Base-by-base conservation (phyloP, 2,888 invertebrate genomes). In the Leucoma salicis region DNA sequence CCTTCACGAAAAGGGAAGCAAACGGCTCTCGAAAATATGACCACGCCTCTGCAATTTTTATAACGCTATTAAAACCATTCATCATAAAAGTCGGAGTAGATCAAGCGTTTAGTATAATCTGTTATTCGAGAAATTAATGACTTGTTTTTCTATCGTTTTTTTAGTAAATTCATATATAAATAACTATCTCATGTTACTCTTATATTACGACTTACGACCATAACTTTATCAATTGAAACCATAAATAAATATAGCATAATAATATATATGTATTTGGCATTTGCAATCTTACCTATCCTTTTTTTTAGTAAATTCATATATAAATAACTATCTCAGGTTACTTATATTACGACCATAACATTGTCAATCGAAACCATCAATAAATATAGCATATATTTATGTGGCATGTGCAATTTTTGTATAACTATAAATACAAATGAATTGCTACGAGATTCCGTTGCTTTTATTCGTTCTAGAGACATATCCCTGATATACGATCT, bases 51-150 rank as follows among this genome's bases (percentile, higher is more conserved):
- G 35, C 44, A 48, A 48, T 59, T 43, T 46, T 35, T 39, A 38
- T 49, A 54, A 51, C 58, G 42, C 47, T 63, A 46, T 53, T 53
- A 48, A 45, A 45, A 46, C 42, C 57, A 56, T 63, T 45, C 38
- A 56, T 60, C 53, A 60, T 59, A 48, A 52, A 63, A 50, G 50
- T 59, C 42, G 18, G 40, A 32, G 46, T 31, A 33, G 42, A 45
- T 46, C 35, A 42, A n/a, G n/a, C n/a, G n/a, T n/a, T n/a, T n/a
- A n/a, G n/a, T n/a, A n/a, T n/a, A n/a, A n/a, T 46, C 40, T 38
- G 28, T 42, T 57, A 41, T 33, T 25, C 31, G 41, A 40, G 57
- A 50, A 42, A 35, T 31, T 29, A 35, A 40, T n/a, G 34, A 10
- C 24, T 35, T 42, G 39, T 57, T 46, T 37, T 14, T 42, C 39